Evolutionary conservation across 2,888 invertebrate species (phyloP), one percentile per base, ranked within the genome.

Genomic region (Arge pagana): DNA sequence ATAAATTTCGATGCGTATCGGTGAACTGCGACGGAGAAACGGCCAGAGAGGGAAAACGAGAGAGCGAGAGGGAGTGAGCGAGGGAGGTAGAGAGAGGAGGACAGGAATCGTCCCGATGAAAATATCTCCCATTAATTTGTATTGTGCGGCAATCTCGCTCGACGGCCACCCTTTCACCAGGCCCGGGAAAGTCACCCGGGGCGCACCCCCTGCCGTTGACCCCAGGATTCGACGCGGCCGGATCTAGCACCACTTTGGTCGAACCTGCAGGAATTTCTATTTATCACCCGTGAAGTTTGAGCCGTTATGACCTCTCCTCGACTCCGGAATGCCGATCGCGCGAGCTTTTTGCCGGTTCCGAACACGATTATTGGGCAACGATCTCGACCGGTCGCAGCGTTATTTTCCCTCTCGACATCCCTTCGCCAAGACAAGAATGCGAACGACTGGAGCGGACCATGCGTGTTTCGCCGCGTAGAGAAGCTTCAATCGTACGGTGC

Each of bases 201-300:
- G n/a, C 21, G 33, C 31, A 33, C 23, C 45, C 45, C 45, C 45
- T 15, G 23, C 23, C 21, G 45, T 21, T 33, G 23, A 37, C 37
- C 37, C 37, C 37, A 15, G 6, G n/a, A 23, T 37, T 7, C 21
- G 37, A 37, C 13, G 21, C 37, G 21, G 21, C 19, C 23, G 23
- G 37, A 37, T n/a, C n/a, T n/a, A n/a, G n/a, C 37, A 23, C 37
- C 37, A 21, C 19, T 2, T 33, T 23, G 33, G 19, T 24, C 31
- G 16, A 33, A 45, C 45, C 45, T 33, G 24, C 18, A 24, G 50
- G 50, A 50, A 50, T 50, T 50, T 50, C 36, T 55, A 62, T 64
- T 63, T 63, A 63, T 63, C 62, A 63, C 58, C 60, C 58, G 54
- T 56, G 55, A 60, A 55, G 53, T 58, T 58, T 60, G 53, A 57